A percentile compares a stretch with the other conserved stretches of the same genome.
phyloP scores from a whole-genome alignment of 2,888 invertebrate genomes.

The Ptilodon capucinus region DNA sequence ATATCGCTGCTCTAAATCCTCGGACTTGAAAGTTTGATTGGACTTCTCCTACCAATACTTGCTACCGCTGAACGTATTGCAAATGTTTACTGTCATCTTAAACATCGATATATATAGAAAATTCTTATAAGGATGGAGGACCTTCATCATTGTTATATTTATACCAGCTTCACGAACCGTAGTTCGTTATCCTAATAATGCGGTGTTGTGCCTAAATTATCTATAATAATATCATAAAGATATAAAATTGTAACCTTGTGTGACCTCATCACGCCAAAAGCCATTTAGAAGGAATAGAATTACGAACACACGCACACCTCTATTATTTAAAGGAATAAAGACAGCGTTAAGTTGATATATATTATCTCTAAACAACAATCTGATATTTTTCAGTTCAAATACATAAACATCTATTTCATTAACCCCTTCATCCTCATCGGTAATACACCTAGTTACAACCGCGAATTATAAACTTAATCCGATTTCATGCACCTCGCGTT shows the following conservation, averaged over 20 bases:
- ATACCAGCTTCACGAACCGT: too few relatives aligned
- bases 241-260: too few relatives aligned
- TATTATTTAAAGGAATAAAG: too few relatives aligned
- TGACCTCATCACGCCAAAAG: too few relatives aligned
- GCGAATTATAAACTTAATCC: slow-evolving; percentile 27
- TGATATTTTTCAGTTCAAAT: neutral
- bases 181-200: too few relatives aligned
- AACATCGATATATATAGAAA: slow-evolving; percentile 2
- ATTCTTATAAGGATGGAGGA: neutral
- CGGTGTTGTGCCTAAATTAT: too few relatives aligned
- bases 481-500: slow-evolving; percentile 29
- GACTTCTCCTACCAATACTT: slow-evolving; percentile 36
- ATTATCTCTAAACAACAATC: neutral
- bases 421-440: neutral
- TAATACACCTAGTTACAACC: slow-evolving; percentile 11
- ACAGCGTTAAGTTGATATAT: too few relatives aligned
- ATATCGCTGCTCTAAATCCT: slow-evolving; percentile 45
- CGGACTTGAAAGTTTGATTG: slow-evolving; percentile 60
- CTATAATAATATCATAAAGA: too few relatives aligned
- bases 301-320: too few relatives aligned
- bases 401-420: neutral
- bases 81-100: slow-evolving; percentile 49
- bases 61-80: slow-evolving; percentile 35
- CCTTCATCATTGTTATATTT: neutral
- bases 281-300: too few relatives aligned